A percentile compares a stretch with the other conserved stretches of the same genome.
phyloP scores from a whole-genome alignment of 2,888 invertebrate genomes.

The Lasioglossum leucozonium region DNA sequence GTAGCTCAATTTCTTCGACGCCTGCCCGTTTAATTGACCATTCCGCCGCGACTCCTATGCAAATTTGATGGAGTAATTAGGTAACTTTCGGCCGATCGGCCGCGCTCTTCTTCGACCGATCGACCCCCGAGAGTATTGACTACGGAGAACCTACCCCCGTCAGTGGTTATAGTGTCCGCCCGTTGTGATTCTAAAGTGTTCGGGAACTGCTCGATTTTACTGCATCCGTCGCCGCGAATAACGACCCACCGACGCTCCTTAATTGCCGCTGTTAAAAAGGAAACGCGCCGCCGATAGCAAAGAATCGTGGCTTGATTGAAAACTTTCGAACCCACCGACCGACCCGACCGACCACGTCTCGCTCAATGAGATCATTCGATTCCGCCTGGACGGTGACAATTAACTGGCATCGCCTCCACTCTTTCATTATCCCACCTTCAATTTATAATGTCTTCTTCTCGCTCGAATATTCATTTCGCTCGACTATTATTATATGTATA shows the following conservation, averaged over 20 bases:
- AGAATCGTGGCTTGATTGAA: neutral
- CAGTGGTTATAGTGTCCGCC: neutral
- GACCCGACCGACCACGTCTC: neutral
- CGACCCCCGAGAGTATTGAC: conserved; percentile 14
- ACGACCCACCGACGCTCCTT: neutral
- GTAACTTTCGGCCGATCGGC: conserved; percentile 25
- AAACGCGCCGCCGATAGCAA: neutral
- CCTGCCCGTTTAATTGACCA: conserved; percentile 22
- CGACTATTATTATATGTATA: too few species aligned
- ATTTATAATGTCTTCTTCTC: neutral
- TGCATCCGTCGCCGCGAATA: conserved; percentile 4
- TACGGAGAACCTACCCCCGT: neutral
- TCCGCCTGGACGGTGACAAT: neutral
- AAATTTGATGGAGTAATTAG: conserved; percentile 45
- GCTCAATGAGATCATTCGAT: neutral
- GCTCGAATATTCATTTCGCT: neutral
- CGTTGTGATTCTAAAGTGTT: conserved; percentile 3
- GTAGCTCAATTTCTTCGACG: conserved; percentile 21
- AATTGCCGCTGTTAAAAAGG: conserved; percentile 2
- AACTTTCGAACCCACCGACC: conserved; percentile 1
- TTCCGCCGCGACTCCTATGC: conserved; percentile 19
- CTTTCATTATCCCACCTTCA: neutral
- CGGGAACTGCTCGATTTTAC: conserved; percentile 14
- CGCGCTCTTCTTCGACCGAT: conserved; percentile 12
- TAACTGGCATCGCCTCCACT: neutral